Evolutionary conservation across 53 echinoderm and acorn worm genomes (phyloP).

Genomic region (Pentamera pediparva): DNA sequence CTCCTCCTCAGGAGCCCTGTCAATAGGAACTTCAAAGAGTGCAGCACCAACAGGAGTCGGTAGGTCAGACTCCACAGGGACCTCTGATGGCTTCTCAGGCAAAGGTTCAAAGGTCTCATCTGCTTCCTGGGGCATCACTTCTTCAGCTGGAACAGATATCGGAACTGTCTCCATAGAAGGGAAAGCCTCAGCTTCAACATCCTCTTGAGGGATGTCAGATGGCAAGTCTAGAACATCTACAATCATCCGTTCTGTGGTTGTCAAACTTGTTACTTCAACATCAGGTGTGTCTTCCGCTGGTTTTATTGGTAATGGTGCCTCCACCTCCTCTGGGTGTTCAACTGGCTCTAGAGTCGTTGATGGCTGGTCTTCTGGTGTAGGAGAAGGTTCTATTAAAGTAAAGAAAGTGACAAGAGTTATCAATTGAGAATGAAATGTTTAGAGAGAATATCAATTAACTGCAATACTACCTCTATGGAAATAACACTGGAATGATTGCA

Average conservation of each 20-base stretch:
- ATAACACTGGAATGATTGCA: neutral
- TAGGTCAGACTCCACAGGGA: neutral
- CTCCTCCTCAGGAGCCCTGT: neutral
- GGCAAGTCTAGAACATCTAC: neutral
- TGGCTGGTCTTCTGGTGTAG: neutral
- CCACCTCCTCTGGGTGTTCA: constrained; percentile 4
- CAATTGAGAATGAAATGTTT: neutral
- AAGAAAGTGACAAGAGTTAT: no score
- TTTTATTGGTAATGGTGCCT: neutral
- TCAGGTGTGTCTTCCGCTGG: constrained; percentile 4
- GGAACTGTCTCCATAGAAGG: neutral
- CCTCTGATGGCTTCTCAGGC: neutral
- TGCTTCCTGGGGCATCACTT: neutral
- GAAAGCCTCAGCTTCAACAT: neutral
- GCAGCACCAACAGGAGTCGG: neutral
- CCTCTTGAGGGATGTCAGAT: neutral
- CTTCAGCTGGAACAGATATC: neutral
- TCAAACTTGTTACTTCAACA: neutral
- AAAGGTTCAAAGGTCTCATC: neutral
- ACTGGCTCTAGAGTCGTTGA: constrained; percentile 1
- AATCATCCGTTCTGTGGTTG: neutral
- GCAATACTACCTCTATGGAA: neutral
- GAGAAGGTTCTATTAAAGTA: constrained; percentile 36
- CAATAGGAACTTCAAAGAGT: neutral
- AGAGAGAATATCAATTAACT: neutral